Conservation (phyloP, 2,113 vertebrate genomes). For the Bos taurus region DNA sequence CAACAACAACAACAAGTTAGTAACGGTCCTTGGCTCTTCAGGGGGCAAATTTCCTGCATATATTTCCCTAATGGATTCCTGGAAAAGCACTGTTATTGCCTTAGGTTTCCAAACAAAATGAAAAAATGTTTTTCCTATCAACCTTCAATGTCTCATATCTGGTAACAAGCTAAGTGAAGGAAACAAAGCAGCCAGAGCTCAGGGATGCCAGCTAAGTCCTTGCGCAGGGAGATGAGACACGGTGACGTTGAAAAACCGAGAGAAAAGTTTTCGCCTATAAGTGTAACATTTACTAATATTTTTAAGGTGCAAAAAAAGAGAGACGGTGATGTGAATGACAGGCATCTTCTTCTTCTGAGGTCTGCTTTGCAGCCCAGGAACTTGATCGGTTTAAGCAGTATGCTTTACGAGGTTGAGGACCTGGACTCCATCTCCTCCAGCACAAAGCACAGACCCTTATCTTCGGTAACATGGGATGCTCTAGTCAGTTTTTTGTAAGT, state of each 20-base stretch:
- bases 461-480: neutral
- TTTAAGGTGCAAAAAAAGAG: neutral
- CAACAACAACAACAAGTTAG: neutral
- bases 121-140: neutral
- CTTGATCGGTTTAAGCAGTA: neutral
- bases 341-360: neutral
- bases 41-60: neutral
- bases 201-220: neutral
- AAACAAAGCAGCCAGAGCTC: neutral
- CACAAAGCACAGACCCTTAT: neutral
- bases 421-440: neutral
- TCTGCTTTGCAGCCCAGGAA: neutral
- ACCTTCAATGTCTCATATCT: neutral
- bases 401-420: neutral
- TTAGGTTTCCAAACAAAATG: conserved; percentile 19
- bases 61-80: neutral
- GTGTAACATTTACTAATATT: conserved; percentile 59
- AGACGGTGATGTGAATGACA: neutral
- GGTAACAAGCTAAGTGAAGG: neutral
- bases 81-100: neutral
- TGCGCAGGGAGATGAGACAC: neutral
- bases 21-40: neutral
- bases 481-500: neutral
- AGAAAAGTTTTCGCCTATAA: neutral
- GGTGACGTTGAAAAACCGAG: neutral